Evolutionary conservation across 2,888 invertebrate genomes (phyloP).

Genomic region (Conops quadrifasciatus): DNA sequence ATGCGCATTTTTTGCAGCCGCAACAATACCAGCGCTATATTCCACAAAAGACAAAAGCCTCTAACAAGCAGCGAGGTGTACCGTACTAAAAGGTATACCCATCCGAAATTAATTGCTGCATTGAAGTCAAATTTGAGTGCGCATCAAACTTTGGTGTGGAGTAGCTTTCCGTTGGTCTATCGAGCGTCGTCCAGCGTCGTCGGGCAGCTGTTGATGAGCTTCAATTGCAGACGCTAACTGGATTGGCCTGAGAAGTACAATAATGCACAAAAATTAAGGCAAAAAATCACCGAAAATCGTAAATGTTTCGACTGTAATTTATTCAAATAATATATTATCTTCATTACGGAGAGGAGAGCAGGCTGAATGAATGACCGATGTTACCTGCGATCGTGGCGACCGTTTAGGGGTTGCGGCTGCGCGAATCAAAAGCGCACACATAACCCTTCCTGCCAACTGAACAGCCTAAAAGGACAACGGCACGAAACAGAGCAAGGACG

Average conservation of each 20-base stretch:
- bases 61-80: no score
- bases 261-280: slow-evolving; percentile 11
- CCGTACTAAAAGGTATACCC: no score
- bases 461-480: neutral
- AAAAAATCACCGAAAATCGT: slow-evolving; percentile 14
- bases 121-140: neutral
- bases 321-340: neutral
- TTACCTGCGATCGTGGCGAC: neutral
- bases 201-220: neutral
- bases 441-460: neutral
- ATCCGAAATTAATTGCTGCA: no score
- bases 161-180: neutral
- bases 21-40: no score
- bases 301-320: slow-evolving; percentile 4
- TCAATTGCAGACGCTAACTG: neutral
- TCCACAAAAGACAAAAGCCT: no score
- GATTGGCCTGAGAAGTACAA: neutral
- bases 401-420: slow-evolving; percentile 20
- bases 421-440: neutral
- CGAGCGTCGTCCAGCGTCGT: no score
- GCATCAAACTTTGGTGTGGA: neutral
- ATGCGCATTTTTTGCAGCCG: slow-evolving; percentile 32
- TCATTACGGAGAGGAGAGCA: neutral
- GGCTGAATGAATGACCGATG: neutral
- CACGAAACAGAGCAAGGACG: neutral